Percentiles rank a stretch among this genome's conserved stretches.
Conservation (phyloP, 2,888 invertebrate species). For the Gymnocheta viridis region DNA sequence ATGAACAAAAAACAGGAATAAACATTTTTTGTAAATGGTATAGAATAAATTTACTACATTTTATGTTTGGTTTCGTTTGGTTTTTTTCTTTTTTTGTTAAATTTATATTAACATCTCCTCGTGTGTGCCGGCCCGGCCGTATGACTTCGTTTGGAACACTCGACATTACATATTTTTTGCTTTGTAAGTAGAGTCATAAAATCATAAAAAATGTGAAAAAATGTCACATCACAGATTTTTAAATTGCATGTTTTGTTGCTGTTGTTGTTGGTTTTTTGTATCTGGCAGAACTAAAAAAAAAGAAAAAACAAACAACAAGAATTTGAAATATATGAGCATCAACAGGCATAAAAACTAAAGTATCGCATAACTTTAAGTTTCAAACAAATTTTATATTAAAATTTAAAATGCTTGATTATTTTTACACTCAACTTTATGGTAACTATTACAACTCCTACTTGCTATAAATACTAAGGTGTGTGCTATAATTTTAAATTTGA, state of each 20-base stretch:
- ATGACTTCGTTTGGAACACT: constrained; percentile 29
- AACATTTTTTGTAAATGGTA: constrained; percentile 4
- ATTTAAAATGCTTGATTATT: constrained; percentile 18
- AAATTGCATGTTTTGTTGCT: constrained; percentile 27
- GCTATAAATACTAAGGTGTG: too few relatives aligned
- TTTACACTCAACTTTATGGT: not conserved
- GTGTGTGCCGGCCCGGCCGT: constrained; percentile 22
- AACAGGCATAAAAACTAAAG: constrained; percentile 35
- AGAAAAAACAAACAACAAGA: too few relatives aligned
- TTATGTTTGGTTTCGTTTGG: not conserved
- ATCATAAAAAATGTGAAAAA: constrained; percentile 65
- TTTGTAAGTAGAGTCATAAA: constrained; percentile 50
- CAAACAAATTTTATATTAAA: not conserved
- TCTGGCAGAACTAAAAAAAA: constrained; percentile 18
- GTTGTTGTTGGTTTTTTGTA: not conserved
- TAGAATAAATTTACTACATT: constrained; percentile 49
- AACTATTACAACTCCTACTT: too few relatives aligned
- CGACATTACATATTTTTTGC: constrained; percentile 15
- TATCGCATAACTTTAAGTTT: constrained; percentile 41
- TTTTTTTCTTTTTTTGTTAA: constrained; percentile 7
- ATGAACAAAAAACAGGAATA: not conserved
- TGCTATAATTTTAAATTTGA: too few relatives aligned
- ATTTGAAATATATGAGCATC: constrained; percentile 43
- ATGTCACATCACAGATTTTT: constrained; percentile 53
- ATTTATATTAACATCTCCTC: constrained; percentile 2